phyloP scores from a whole-genome alignment of 2,797 vertebrate genomes.

The Brachymystax lenok region DNA sequence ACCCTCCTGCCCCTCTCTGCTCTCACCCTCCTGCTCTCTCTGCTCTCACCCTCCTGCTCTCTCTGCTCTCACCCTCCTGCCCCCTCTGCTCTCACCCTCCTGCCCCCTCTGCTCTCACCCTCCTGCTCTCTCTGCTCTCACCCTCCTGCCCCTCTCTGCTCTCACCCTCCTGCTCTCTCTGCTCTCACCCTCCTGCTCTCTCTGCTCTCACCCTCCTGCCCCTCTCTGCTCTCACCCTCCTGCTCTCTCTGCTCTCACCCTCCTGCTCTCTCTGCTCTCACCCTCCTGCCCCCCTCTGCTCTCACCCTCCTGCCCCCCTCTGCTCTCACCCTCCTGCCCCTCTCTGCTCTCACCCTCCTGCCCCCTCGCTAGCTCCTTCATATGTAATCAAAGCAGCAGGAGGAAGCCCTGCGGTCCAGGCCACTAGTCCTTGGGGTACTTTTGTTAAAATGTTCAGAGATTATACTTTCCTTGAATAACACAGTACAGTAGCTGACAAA shows the following conservation, averaged over 20 bases:
- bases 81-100: slow-evolving; percentile 55
- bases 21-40: too few species aligned
- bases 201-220: too few species aligned
- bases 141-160: too few species aligned
- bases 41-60: slow-evolving; percentile 1
- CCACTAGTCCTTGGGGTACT: slow-evolving; percentile 82
- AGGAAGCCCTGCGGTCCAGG: slow-evolving; percentile 78
- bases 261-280: too few species aligned
- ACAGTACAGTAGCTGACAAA: slow-evolving; percentile 61
- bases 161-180: too few species aligned
- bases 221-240: too few species aligned
- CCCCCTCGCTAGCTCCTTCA: slow-evolving; percentile 63
- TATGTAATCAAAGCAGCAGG: slow-evolving; percentile 80
- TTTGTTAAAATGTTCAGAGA: slow-evolving; percentile 81
- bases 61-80: slow-evolving; percentile 31
- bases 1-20: too few species aligned
- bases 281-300: too few species aligned
- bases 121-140: slow-evolving; percentile 36
- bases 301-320: too few species aligned
- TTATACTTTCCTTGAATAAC: slow-evolving; percentile 81
- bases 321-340: slow-evolving; percentile 10
- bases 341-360: slow-evolving; percentile 30
- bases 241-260: too few species aligned
- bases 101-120: slow-evolving; percentile 12
- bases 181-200: too few species aligned